Base-by-base conservation (phyloP, 2,113 vertebrate species). In the Erinaceus europaeus region DNA sequence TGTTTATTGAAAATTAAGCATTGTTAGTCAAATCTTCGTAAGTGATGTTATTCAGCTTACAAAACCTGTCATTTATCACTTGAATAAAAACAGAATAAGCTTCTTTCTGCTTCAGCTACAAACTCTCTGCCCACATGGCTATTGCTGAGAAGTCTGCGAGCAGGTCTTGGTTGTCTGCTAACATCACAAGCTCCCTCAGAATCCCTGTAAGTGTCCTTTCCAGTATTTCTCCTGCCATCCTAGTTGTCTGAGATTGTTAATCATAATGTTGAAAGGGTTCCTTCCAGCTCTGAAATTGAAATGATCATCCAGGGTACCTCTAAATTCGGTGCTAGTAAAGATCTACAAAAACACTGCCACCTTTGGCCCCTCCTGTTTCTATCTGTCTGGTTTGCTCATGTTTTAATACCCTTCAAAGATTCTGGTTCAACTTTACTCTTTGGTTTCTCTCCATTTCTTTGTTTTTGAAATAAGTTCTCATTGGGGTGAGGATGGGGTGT, bases 341-440 rank as follows among this genome's bases (percentile, higher is more conserved):
- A 6, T 61, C 55, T 64, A 62, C 38, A 79, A 76, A 84, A 72
- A 11, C 75, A 27, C 53, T 27, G 74, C 50, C 14, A 29, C 55
- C 36, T n/a, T 11, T 69, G 64, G 40, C 17, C 27, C 48, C 15
- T 64, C 4, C 0, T 23, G 20, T 46, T 27, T 48, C 8, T 52
- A 57, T 46, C n/a, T 91, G 40, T 76, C 34, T 88, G n/a, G 71
- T 44, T 80, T 89, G 59, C 65, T 78, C 27, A 82, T 3, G 36
- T 9, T 50, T 77, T 12, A 29, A 1, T 42, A 9, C 8, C 23
- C 20, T 65, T 80, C 32, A 25, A 52, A 50, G 71, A 23, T 32
- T 72, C 62, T 34, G 65, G 72, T 52, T 90, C 25, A n/a, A 55
- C 1, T 4, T 46, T 62, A n/a, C 8, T 52, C 17, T 57, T 17